Evolutionary conservation across 2,888 invertebrate genomes (phyloP).

Genomic region (Patella ulyssiponensis): DNA sequence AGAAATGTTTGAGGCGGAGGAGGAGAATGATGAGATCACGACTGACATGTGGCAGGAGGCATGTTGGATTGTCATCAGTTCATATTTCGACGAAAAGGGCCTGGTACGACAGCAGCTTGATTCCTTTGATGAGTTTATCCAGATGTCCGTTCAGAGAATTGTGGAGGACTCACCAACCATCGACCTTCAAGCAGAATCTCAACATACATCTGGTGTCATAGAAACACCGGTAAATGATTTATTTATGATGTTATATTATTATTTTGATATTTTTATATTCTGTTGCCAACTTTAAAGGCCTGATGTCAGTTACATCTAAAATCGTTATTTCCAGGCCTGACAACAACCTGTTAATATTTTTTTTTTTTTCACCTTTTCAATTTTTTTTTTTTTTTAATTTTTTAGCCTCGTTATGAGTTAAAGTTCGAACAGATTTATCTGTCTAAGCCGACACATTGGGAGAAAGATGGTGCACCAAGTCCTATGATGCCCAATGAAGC

Average conservation of each 20-base stretch:
- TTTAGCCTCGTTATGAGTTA: slow-evolving; percentile 86
- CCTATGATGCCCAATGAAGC: slow-evolving; percentile 99
- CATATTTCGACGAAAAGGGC: slow-evolving; percentile 99
- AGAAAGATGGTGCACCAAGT: slow-evolving; percentile 98
- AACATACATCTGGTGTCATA: slow-evolving; percentile 93
- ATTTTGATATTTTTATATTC: too few species aligned
- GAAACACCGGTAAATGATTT: slow-evolving; percentile 65
- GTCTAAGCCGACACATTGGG: slow-evolving; percentile 99
- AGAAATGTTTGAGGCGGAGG: slow-evolving; percentile 56
- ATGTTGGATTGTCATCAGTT: slow-evolving; percentile 99
- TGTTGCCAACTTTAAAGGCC: too few species aligned
- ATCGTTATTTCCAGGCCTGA: too few species aligned
- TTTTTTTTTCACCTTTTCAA: background rate
- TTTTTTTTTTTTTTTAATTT: slow-evolving; percentile 28
- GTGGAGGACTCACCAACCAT: slow-evolving; percentile 99
- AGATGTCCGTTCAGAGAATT: slow-evolving; percentile 99
- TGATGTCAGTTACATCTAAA: background rate
- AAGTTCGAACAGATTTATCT: slow-evolving; percentile 99
- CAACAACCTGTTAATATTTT: too few species aligned
- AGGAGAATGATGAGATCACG: slow-evolving; percentile 88
- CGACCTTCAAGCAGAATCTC: slow-evolving; percentile 96
- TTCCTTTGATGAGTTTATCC: slow-evolving; percentile 99
- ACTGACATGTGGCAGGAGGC: slow-evolving; percentile 99
- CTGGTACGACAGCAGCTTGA: slow-evolving; percentile 98
- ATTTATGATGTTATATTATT: too few species aligned